These are phyloP conservation scores for Gallinago solitaria DNA, from an alignment of 2,797 vertebrate genomes.

Conservation along the genomic window DNA sequence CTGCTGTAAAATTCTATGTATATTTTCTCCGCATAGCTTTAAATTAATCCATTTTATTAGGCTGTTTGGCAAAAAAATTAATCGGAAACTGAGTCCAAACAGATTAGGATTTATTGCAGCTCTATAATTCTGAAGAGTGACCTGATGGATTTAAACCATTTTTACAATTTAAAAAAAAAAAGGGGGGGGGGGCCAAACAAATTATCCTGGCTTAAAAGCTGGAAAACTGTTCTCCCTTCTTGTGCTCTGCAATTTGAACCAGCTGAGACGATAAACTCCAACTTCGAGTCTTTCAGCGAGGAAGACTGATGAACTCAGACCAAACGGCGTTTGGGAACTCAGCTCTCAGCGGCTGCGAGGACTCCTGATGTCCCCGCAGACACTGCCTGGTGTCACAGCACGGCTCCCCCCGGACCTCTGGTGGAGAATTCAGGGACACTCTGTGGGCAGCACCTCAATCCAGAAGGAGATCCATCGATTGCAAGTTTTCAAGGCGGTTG, in stretches of 20 bases:
- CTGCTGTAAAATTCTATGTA: conserved; percentile 23
- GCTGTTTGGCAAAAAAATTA: conserved; percentile 28
- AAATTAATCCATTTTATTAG: conserved; percentile 47
- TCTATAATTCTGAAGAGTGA: neutral
- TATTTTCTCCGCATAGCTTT: conserved; percentile 1
- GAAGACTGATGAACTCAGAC: neutral
- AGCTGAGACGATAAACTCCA: neutral
- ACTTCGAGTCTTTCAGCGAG: neutral
- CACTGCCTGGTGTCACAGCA: neutral
- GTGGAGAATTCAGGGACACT: rapidly evolving
- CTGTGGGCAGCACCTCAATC: neutral
- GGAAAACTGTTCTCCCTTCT: neutral
- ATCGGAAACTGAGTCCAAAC: neutral
- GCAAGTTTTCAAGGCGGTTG: rapidly evolving
- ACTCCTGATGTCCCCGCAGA: rapidly evolving
- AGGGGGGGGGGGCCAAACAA: conserved; percentile 18
- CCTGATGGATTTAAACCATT: conserved; percentile 39
- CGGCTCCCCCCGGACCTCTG: rapidly evolving
- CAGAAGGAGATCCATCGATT: neutral
- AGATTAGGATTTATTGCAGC: conserved; percentile 17
- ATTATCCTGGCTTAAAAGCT: conserved; percentile 37
- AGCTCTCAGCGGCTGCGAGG: rapidly evolving
- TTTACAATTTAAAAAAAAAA: neutral
- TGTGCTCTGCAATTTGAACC: neutral
- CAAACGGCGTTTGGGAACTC: rapidly evolving